Evolutionary conservation across 2,888 invertebrate genomes (phyloP), one percentile per base, ranked within the genome.

Genomic region (Spialia ferax): DNA sequence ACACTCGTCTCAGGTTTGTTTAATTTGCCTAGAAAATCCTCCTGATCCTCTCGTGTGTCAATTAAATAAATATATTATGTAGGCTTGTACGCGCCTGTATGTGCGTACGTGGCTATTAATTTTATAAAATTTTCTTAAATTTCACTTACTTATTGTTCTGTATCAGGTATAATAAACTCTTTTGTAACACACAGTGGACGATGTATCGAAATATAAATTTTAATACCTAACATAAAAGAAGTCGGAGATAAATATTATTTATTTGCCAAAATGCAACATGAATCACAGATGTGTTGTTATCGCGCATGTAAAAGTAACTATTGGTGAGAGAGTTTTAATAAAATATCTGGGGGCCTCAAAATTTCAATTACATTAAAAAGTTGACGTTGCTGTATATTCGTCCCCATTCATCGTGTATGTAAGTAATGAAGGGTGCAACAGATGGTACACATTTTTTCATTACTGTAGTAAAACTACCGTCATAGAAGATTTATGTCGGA

Each of bases 341-440:
- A 89, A 89, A 88, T 85, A 88, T 86, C 90, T 88, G 85, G 89
- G 89, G 87, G 81, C 81, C 83, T 83, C 82, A 84, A 84, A 42
- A 83, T 88, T 92, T 91, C 91, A 92, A 91, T 92, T 90, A 92
- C 87, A 91, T 92, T 92, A 91, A 92, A 93, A 92, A 91, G 86
- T 88, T 87, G 88, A 87, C 85, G 84, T 78, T 81, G 82, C 81
- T 83, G 79, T 81, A 11, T 32, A 84, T 85, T 89, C 83, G 87
- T 84, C 86, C 86, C 88, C 84, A 86, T 89, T 86, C 85, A 85
- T 83, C 77, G 80, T 76, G 79, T 77, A 84, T 78, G 80, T 79
- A 87, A 79, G 87, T 89, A 91, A 91, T 90, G 91, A 90, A 93
- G 93, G 93, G 93, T 89, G 91, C 87, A 92, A 92, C 93, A 93